phyloP scores from a whole-genome alignment of 2,797 vertebrate species.

The Alca torda region DNA sequence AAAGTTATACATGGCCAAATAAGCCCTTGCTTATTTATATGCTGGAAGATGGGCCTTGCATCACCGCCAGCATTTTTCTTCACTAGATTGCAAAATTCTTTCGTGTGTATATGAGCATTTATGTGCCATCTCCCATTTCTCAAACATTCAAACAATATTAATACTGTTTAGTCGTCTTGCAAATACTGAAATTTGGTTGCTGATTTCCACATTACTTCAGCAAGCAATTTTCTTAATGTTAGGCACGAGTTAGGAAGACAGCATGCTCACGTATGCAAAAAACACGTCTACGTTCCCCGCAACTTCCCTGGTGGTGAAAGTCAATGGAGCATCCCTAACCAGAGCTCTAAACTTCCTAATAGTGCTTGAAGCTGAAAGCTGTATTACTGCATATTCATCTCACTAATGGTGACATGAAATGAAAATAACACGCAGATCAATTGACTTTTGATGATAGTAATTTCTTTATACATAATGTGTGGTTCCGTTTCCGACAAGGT shows the following conservation, averaged over 20 bases:
- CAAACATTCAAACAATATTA: background rate
- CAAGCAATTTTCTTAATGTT: background rate
- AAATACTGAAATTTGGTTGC: background rate
- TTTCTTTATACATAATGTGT: background rate
- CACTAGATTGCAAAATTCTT: background rate
- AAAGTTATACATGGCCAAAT: background rate
- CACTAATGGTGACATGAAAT: background rate
- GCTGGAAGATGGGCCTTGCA: background rate
- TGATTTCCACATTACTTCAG: background rate
- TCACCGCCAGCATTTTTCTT: background rate
- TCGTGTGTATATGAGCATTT: background rate
- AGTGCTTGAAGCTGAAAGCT: background rate
- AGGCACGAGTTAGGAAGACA: background rate
- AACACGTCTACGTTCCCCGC: background rate
- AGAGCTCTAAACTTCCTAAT: background rate
- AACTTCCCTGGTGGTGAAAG: background rate
- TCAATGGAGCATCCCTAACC: fast-evolving
- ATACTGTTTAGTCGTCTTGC: background rate
- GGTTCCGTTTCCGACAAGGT: background rate
- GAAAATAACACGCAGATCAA: background rate
- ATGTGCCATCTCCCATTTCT: background rate
- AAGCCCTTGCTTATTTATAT: background rate
- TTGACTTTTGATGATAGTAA: background rate
- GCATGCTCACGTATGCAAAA: background rate
- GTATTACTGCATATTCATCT: background rate